These are phyloP conservation scores for Azemiops feae DNA, from an alignment of 2,113 vertebrate species.

Conservation along the genomic window DNA sequence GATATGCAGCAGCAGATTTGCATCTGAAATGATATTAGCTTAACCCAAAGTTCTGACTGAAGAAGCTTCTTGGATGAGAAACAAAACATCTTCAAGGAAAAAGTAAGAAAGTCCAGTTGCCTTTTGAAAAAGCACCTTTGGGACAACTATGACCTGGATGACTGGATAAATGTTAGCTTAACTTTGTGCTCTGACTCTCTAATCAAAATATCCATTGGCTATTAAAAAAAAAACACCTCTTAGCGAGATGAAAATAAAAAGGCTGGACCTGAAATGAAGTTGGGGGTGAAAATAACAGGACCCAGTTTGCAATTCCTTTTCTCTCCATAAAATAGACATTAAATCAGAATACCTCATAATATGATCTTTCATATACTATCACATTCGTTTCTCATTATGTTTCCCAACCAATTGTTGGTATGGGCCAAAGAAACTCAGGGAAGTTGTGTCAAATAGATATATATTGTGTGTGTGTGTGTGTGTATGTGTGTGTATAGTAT, in stretches of 20 bases:
- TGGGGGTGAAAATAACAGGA: not conserved
- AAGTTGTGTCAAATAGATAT: too few species aligned
- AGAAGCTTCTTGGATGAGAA: not conserved
- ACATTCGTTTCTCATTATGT: too few species aligned
- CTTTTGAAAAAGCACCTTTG: not conserved
- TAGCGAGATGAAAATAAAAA: not conserved
- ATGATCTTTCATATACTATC: too few species aligned
- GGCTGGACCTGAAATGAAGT: not conserved
- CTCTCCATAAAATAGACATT: too few species aligned
- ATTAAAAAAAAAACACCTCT: too few species aligned
- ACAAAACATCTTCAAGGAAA: not conserved
- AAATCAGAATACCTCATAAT: too few species aligned
- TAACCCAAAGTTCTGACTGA: not conserved
- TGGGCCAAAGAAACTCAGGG: too few species aligned
- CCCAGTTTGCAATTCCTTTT: too few species aligned
- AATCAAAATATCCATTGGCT: slow-evolving; percentile 44
- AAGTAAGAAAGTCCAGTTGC: not conserved
- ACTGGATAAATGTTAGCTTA: not conserved
- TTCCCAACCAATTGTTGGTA: too few species aligned
- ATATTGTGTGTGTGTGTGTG: too few species aligned
- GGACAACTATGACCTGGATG: not conserved
- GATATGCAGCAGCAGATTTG: slow-evolving; percentile 68
- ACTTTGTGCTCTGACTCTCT: slow-evolving; percentile 65
- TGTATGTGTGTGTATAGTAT: too few species aligned
- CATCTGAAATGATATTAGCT: slow-evolving; percentile 51